Percentiles rank a stretch among this genome's conserved stretches.
These are phyloP conservation scores for Yponomeuta evonymella DNA, from an alignment of 2,888 invertebrate species.

Conservation along the genomic window DNA sequence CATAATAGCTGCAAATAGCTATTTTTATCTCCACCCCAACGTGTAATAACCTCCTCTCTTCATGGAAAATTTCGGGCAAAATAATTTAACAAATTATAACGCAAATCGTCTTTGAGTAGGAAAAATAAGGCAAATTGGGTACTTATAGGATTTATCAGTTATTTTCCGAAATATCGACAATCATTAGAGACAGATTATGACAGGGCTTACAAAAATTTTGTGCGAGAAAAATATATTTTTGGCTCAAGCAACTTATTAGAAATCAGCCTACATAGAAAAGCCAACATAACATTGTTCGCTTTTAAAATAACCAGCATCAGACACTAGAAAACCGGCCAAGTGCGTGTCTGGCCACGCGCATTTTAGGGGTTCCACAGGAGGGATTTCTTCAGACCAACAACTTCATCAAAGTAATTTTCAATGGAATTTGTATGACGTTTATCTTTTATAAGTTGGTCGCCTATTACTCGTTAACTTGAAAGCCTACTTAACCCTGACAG, in stretches of 20 bases:
- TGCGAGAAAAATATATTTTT: not conserved
- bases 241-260: not conserved
- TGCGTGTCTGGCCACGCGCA: too few species aligned
- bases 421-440: too few species aligned
- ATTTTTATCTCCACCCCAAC: conserved; percentile 50
- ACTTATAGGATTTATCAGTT: conserved; percentile 52
- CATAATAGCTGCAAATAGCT: conserved; percentile 29
- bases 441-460: too few species aligned
- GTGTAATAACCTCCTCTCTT: conserved; percentile 46
- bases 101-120: conserved; percentile 54
- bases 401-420: too few species aligned
- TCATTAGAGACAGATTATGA: conserved; percentile 11
- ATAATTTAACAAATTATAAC: conserved; percentile 62
- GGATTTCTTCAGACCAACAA: too few species aligned
- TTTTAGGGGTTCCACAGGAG: too few species aligned
- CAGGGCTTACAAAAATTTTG: not conserved
- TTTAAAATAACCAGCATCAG: conserved; percentile 14
- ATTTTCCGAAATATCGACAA: not conserved
- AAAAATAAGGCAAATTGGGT: conserved; percentile 59
- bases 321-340: conserved; percentile 22
- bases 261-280: not conserved
- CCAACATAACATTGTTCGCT: not conserved
- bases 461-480: too few species aligned
- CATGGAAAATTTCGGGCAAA: conserved; percentile 56
- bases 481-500: too few species aligned